Evolutionary conservation across 2,113 vertebrate species (phyloP).

Genomic region (Chelonoidis abingdonii): DNA sequence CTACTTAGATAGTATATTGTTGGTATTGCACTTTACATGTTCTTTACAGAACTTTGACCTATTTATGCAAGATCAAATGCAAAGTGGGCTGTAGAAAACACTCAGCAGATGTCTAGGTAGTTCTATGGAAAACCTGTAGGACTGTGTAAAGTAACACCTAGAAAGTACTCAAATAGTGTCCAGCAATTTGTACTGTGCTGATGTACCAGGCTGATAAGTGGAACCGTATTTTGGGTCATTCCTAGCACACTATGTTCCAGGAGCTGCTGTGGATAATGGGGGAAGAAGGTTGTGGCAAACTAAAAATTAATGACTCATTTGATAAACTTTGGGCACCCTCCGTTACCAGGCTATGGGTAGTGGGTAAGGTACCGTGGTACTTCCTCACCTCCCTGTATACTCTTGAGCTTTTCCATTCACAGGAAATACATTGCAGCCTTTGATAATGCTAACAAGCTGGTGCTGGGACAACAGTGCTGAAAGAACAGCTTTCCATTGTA

Average conservation of each 20-base stretch:
- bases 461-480: background rate
- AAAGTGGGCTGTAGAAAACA: background rate
- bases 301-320: background rate
- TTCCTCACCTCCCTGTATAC: background rate
- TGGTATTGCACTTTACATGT: background rate
- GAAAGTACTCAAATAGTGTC: background rate
- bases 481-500: background rate
- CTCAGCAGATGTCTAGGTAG: background rate
- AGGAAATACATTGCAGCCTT: background rate
- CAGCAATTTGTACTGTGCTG: background rate
- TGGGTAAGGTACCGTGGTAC: background rate
- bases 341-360: background rate
- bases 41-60: conserved; percentile 3
- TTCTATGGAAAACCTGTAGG: background rate
- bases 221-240: background rate
- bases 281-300: background rate
- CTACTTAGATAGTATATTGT: background rate
- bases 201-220: background rate
- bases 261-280: background rate
- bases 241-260: background rate
- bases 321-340: background rate
- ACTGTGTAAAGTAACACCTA: background rate
- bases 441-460: background rate
- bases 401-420: background rate
- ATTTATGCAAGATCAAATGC: background rate